Percentiles rank a stretch among this genome's conserved stretches.
phyloP scores from a whole-genome alignment of 2,888 invertebrate species.

The Heliconius sara region DNA sequence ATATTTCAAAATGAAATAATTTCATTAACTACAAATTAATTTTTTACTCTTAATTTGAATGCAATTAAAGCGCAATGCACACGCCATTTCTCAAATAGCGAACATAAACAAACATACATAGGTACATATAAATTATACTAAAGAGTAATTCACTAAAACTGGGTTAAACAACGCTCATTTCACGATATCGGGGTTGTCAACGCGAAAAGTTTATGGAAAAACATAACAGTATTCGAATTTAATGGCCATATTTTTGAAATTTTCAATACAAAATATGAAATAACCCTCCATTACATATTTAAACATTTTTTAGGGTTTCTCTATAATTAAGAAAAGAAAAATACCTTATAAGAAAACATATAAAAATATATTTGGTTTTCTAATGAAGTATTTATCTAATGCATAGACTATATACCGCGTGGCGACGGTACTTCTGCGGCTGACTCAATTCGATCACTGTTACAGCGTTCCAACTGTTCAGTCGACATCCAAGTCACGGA shows the following conservation, averaged over 20 bases:
- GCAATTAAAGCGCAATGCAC: not conserved
- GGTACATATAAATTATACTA: not conserved
- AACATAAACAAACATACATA: not conserved
- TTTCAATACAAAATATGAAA: constrained; percentile 46
- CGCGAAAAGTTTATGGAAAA: constrained; percentile 40
- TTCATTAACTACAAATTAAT: not conserved
- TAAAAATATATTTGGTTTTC: too few relatives aligned
- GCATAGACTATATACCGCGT: constrained; percentile 46
- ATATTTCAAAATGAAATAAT: not conserved
- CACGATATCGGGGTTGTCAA: constrained; percentile 39
- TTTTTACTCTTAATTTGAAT: not conserved
- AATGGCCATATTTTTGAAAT: constrained; percentile 15
- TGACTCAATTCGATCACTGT: constrained; percentile 81
- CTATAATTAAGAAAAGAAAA: too few relatives aligned
- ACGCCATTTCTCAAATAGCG: not conserved
- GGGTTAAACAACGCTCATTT: constrained; percentile 40
- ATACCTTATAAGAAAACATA: too few relatives aligned
- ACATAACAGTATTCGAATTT: constrained; percentile 40
- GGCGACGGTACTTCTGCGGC: constrained; percentile 56
- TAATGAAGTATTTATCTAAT: constrained; percentile 29
- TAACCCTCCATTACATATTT: constrained; percentile 39
- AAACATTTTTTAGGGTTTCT: too few relatives aligned
- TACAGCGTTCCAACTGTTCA: constrained; percentile 71
- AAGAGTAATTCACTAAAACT: constrained; percentile 22
- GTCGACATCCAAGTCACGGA: constrained; percentile 76